These are phyloP conservation scores for Proteles cristata DNA, from an alignment of 2,113 vertebrate species.

Conservation along the genomic window DNA sequence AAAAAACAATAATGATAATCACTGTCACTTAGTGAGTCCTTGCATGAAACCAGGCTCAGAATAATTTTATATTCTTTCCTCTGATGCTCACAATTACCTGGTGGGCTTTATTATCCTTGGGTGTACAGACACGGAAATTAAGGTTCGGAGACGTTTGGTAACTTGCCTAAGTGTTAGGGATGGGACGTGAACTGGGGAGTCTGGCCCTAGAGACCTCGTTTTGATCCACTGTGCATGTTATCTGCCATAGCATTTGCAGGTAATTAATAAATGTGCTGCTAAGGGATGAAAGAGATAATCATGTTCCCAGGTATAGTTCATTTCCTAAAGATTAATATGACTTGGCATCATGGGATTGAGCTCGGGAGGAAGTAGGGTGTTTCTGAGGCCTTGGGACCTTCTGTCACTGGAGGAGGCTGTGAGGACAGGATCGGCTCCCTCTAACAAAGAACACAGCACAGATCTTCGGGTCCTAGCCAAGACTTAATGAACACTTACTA, in stretches of 20 bases:
- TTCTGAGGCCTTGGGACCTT: neutral
- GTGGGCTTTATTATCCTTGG: neutral
- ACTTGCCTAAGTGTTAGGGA: neutral
- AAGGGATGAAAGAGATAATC: neutral
- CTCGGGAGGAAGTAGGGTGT: neutral
- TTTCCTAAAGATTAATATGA: slow-evolving; percentile 6
- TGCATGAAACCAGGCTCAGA: neutral
- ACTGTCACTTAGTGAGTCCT: neutral
- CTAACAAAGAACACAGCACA: neutral
- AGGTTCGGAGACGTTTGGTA: neutral
- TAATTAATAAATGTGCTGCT: neutral
- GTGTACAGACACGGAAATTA: neutral
- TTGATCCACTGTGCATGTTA: neutral
- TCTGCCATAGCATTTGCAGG: neutral
- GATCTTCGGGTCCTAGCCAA: neutral
- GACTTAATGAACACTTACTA: neutral
- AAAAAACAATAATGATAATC: neutral
- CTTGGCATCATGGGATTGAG: neutral
- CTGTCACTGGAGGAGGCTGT: neutral
- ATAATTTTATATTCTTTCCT: neutral
- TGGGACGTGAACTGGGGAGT: neutral
- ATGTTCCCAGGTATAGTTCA: neutral
- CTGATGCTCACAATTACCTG: neutral
- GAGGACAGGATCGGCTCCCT: neutral
- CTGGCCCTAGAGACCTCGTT: neutral